Conservation (phyloP, 2,888 invertebrate genomes). For the Meloe dianella region DNA sequence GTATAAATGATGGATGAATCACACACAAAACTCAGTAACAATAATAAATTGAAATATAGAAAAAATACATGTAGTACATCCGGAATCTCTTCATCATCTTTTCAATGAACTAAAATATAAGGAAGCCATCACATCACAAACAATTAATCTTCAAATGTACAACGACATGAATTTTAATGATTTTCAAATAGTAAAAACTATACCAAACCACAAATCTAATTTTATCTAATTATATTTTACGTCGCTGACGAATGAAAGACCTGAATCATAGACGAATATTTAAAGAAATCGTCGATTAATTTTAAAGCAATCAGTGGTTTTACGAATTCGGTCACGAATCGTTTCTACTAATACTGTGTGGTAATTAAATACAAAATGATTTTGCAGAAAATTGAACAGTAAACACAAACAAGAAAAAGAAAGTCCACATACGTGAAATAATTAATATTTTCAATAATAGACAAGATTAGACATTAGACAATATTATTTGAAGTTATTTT, state of each 20-base stretch:
- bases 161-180: neutral
- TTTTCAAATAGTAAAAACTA: neutral
- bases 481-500: neutral
- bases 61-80: slow-evolving; percentile 18
- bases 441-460: slow-evolving; percentile 7
- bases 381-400: neutral
- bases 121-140: neutral
- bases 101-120: neutral
- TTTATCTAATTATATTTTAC: slow-evolving; percentile 4
- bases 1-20: slow-evolving; percentile 39
- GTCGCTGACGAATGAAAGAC: neutral
- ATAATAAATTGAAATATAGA: slow-evolving; percentile 9
- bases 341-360: slow-evolving; percentile 1
- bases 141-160: slow-evolving; percentile 2
- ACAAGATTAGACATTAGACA: too few species aligned
- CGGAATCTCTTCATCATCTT: slow-evolving; percentile 18
- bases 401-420: slow-evolving; percentile 3
- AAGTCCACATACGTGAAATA: neutral
- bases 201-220: neutral
- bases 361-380: slow-evolving; percentile 1
- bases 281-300: neutral
- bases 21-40: slow-evolving; percentile 21
- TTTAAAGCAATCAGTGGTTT: slow-evolving; percentile 1
- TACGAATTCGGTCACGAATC: slow-evolving; percentile 1
- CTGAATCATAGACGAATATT: neutral